Base-by-base conservation (phyloP, 2,888 invertebrate species). In the Caenorhabditis macrosperma region DNA sequence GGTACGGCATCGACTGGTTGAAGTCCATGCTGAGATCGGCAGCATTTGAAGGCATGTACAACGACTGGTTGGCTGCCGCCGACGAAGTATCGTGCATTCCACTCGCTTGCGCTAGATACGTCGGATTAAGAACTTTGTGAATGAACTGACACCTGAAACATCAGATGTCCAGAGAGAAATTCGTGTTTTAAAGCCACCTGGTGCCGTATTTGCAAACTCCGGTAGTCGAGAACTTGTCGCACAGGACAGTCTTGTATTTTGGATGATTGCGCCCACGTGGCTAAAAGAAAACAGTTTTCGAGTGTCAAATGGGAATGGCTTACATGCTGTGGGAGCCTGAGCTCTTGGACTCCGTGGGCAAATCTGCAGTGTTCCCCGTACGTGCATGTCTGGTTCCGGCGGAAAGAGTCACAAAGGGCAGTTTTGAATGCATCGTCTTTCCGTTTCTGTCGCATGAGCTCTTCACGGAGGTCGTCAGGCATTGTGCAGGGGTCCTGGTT, bases 201-300 rank as follows among this genome's bases (percentile, higher is more conserved):
- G 72, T 74, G 0, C 82, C 84, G 55, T 84, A 84, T 38, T 75
- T 76, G 74, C 84, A 84, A 17, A 48, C 74, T 15, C 84, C 84
- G 7, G 81, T 81, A 0, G 67, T 74, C 46, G 79, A 79, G 66
- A 86, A 86, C 69, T 86, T 86, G 75, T 84, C 84, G 54, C 86
- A 86, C 24, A 86, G 82, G 20, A 83, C 82, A 17, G 86, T 86
- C 75, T 86, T 86, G 82, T 86, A 86, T 69, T 86, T 86, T 54
- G 86, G 86, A 81, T 86, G 86, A 46, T 78, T 78, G 4, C 82
- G 59, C 52, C 86, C 86, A 28, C 86, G 82, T 12, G 83, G 81
- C 85, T 85, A 71, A 52, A 84, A 82, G 30, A 3, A 46, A n/a
- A 10, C 15, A 46, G 38, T n/a, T 12, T 28, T 77, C 9, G 9